Conservation (phyloP, 2,888 invertebrate genomes). For the Acronicta leporina region DNA sequence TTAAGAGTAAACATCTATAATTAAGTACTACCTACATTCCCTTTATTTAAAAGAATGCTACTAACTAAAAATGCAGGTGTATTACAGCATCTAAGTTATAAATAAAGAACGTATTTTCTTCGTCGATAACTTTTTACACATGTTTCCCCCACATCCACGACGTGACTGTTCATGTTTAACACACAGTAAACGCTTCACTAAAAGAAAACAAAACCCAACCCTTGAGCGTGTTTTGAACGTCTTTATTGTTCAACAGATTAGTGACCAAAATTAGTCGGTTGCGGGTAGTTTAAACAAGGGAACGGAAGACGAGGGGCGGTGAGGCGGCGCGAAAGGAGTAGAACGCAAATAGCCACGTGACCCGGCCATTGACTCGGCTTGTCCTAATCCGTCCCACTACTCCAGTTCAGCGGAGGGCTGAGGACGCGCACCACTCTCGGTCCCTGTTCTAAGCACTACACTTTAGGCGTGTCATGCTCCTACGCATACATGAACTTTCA, state of each 20-base stretch:
- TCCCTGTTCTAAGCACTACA: conserved; percentile 50
- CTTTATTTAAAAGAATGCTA: conserved; percentile 2
- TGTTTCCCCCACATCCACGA: conserved; percentile 14
- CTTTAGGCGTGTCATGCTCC: conserved; percentile 50
- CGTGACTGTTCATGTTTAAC: conserved; percentile 42
- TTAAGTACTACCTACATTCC: neutral
- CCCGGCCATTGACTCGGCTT: conserved; percentile 89
- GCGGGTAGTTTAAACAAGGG: conserved; percentile 79
- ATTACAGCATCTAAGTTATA: neutral
- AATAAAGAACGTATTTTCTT: conserved; percentile 12
- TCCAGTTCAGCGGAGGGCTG: conserved; percentile 78
- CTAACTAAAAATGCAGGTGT: conserved; percentile 7
- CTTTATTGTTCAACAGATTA: conserved; percentile 74
- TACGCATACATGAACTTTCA: conserved; percentile 70
- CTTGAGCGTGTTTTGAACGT: conserved; percentile 54
- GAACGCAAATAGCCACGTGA: conserved; percentile 87
- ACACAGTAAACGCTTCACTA: conserved; percentile 31
- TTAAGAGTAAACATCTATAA: conserved; percentile 9
- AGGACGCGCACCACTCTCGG: conserved; percentile 44
- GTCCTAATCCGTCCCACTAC: conserved; percentile 89
- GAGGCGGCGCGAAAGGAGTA: conserved; percentile 71
- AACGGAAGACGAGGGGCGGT: conserved; percentile 72
- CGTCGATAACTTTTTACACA: conserved; percentile 12
- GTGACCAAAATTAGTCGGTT: conserved; percentile 80
- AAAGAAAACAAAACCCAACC: conserved; percentile 48